Evolutionary conservation across 2,797 vertebrate genomes (phyloP).

Genomic region (Loriculus beryllinus): DNA sequence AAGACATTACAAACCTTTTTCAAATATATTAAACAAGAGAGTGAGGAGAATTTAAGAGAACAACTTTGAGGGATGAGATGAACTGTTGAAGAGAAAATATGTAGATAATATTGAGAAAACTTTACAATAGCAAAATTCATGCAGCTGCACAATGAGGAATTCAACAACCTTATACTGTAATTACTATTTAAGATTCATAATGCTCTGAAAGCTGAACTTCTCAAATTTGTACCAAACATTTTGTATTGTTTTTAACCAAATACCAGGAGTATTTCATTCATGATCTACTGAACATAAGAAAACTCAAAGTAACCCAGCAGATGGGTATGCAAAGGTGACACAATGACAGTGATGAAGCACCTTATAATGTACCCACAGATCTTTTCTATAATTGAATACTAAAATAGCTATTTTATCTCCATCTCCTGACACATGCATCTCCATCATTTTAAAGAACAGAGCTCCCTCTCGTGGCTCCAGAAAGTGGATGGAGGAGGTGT

Average conservation of each 20-base stretch:
- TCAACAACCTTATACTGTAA: background rate
- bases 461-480: conserved; percentile 73
- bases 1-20: background rate
- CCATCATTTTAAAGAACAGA: conserved; percentile 49
- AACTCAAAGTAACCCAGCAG: background rate
- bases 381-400: conserved; percentile 27
- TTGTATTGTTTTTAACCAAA: background rate
- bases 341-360: background rate
- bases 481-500: background rate
- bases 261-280: background rate
- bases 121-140: background rate
- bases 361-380: background rate
- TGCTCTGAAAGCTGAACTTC: background rate
- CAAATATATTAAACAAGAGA: background rate
- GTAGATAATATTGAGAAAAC: background rate
- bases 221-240: background rate
- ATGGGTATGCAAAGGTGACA: background rate
- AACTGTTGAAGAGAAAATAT: background rate
- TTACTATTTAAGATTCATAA: background rate
- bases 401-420: background rate
- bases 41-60: background rate
- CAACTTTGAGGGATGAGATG: background rate
- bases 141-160: background rate
- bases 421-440: background rate
- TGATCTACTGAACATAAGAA: background rate